These are phyloP conservation scores for Grallaria varia DNA, from an alignment of 2,113 vertebrate genomes.

Conservation along the genomic window DNA sequence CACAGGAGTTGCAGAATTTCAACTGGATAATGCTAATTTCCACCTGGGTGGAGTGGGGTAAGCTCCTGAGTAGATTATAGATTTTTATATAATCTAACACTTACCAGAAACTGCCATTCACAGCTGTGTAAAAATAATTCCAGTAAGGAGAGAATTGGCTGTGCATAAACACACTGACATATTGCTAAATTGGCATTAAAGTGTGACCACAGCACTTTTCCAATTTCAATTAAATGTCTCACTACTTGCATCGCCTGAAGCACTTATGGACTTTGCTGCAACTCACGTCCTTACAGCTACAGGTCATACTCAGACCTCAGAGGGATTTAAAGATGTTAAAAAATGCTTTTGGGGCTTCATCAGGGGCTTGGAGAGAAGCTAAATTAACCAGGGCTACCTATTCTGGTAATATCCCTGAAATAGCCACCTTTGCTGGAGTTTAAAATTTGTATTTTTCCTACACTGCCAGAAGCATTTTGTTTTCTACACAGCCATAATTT, in stretches of 20 bases:
- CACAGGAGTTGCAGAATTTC: neutral
- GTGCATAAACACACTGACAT: neutral
- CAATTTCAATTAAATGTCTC: neutral
- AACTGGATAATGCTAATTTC: neutral
- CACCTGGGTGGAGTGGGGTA: neutral
- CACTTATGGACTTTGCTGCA: neutral
- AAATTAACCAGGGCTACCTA: neutral
- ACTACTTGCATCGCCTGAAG: neutral
- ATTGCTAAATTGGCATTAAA: neutral
- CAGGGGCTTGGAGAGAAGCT: neutral
- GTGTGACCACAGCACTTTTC: neutral
- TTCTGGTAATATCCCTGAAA: neutral
- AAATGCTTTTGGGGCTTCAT: neutral
- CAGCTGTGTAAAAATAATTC: neutral
- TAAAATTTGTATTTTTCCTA: slow-evolving; percentile 46
- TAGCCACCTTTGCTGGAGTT: neutral
- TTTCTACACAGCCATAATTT: slow-evolving; percentile 23
- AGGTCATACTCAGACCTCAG: neutral
- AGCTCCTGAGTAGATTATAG: neutral
- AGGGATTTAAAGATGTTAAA: neutral
- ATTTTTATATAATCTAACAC: neutral
- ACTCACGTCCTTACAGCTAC: neutral
- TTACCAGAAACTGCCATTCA: neutral
- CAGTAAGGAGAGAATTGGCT: neutral
- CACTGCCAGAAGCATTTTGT: slow-evolving; percentile 15